Percentiles rank a stretch among this genome's conserved stretches.
Evolutionary conservation across 2,113 vertebrate genomes (phyloP).

Genomic region (Lycaon pictus): DNA sequence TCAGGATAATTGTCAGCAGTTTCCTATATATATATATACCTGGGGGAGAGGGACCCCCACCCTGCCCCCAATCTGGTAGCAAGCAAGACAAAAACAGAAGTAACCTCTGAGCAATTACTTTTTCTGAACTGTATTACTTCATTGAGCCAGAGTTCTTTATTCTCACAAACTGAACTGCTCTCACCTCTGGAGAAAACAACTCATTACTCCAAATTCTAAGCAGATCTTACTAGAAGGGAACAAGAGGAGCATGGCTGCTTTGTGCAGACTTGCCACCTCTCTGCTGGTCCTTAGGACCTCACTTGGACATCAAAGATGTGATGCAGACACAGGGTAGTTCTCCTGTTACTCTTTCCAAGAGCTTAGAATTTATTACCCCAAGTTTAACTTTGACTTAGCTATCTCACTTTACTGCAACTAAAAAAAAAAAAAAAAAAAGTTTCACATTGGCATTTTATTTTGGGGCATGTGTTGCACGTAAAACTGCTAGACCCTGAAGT

Average conservation of each 20-base stretch:
- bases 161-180: conserved; percentile 5
- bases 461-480: background rate
- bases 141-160: background rate
- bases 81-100: background rate
- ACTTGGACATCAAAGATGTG: background rate
- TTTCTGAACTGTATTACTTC: background rate
- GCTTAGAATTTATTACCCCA: background rate
- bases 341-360: background rate
- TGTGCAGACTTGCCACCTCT: background rate
- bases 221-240: background rate
- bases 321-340: accelerated
- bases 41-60: background rate
- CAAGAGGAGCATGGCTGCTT: background rate
- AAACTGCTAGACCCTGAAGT: background rate
- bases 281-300: background rate
- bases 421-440: background rate
- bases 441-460: background rate
- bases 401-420: background rate
- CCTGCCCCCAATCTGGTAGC: background rate
- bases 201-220: background rate
- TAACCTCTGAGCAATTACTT: background rate
- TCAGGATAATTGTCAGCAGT: background rate
- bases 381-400: background rate
- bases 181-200: background rate
- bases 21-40: background rate